Evolutionary conservation across 2,113 vertebrate genomes (phyloP).

Genomic region (Megatriorchis doriae): DNA sequence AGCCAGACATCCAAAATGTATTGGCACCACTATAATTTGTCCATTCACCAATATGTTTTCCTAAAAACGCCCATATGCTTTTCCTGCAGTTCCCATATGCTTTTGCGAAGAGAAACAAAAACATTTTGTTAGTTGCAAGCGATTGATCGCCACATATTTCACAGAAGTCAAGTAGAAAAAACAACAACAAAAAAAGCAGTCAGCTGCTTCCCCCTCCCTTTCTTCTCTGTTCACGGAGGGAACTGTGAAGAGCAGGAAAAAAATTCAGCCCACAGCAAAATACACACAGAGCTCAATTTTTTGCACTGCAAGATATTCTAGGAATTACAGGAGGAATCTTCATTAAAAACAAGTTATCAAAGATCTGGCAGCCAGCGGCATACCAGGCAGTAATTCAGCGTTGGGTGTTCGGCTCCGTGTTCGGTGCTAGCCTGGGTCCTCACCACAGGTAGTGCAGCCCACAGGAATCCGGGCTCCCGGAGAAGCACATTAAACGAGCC

Average conservation of each 20-base stretch:
- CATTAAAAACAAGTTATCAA: slow-evolving; percentile 64
- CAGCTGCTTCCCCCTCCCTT: slow-evolving; percentile 61
- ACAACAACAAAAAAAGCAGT: slow-evolving; percentile 72
- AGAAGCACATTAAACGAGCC: neutral
- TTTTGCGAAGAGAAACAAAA: slow-evolving; percentile 74
- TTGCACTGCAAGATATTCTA: slow-evolving; percentile 39
- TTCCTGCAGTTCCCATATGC: slow-evolving; percentile 77
- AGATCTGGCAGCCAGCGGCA: slow-evolving; percentile 30
- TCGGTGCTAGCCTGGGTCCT: rapidly evolving
- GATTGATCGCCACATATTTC: slow-evolving; percentile 73
- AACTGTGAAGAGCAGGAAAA: slow-evolving; percentile 48
- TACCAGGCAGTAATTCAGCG: slow-evolving; percentile 17
- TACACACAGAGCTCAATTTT: slow-evolving; percentile 45
- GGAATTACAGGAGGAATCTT: slow-evolving; percentile 61
- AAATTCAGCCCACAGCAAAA: slow-evolving; percentile 65
- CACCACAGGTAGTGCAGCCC: neutral
- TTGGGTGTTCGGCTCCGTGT: neutral
- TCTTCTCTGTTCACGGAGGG: slow-evolving; percentile 49
- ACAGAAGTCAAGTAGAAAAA: slow-evolving; percentile 74
- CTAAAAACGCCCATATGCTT: slow-evolving; percentile 78
- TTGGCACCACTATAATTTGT: slow-evolving; percentile 75
- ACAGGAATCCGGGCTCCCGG: neutral
- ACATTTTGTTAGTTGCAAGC: slow-evolving; percentile 76
- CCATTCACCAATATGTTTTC: slow-evolving; percentile 80
- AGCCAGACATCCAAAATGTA: slow-evolving; percentile 72